Base-by-base conservation (phyloP, 1,140 invertebrate species). In the Ptiloglossa arizonensis region DNA sequence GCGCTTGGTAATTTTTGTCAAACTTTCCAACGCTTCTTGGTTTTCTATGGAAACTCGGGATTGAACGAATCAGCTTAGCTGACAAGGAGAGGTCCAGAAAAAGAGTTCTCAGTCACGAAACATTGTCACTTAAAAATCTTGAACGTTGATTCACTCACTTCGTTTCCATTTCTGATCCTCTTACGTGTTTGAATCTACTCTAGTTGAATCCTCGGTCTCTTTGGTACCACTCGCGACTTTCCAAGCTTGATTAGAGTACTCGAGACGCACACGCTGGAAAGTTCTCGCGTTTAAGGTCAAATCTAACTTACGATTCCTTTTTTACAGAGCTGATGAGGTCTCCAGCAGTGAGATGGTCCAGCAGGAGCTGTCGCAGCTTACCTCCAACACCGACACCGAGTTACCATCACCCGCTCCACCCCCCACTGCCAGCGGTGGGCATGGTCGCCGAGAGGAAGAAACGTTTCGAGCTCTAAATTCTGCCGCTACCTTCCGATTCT, bases 371-470 rank as follows among this genome's bases (percentile, higher is more conserved):
- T 83, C 88, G 90, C 77, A 93, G 91, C 75, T 90, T 92, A 85
- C 91, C 88, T 87, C 89, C 91, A 44, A 91, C 91, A 85, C 91
- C 92, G 64, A 90, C 87, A 73, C 88, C 86, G 60, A 92, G 80
- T 86, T 90, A 91, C 83, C 86, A 84, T 80, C 89, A 90, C 85
- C 87, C 90, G 87, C 92, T 92, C 89, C 92, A 91, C 87, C 90
- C 90, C 86, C 90, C 90, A 90, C 89, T 91, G 81, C 94, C 93
- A 74, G 93, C 94, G 86, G 94, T 93, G 83, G 95, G 94, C 81
- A 94, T 95, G 94, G 95, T 95, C 88, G 94, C 95, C 83, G 94
- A 95, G 90, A 94, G 95, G 86, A 95, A 95, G 91, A 95, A 95
- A 89, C 93, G 94, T 86, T 95, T 95, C 91, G 94, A 95, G 89